Conservation (phyloP, 2,113 vertebrate species). For the Paracanthobrama guichenoti region DNA sequence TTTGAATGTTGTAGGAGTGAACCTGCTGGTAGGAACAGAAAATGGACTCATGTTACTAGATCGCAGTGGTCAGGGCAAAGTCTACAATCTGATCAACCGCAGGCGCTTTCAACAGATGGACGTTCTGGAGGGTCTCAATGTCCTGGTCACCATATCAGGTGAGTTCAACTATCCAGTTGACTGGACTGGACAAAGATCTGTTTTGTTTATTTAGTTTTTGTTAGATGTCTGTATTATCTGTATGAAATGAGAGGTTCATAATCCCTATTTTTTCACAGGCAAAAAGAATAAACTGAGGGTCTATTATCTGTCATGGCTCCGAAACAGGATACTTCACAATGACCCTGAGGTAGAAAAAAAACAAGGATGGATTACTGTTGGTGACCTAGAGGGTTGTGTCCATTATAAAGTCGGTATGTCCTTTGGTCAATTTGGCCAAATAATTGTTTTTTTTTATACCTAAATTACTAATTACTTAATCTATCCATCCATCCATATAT, state of each 20-base stretch:
- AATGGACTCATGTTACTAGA: constrained; percentile 98
- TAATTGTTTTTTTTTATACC: not conserved
- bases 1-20: constrained; percentile 81
- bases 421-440: no score
- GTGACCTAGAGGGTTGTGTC: constrained; percentile 95
- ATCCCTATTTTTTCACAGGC: constrained; percentile 67
- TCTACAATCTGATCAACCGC: constrained; percentile 97
- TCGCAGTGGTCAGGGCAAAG: constrained; percentile 95
- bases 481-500: no score
- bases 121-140: constrained; percentile 95
- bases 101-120: constrained; percentile 99
- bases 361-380: constrained; percentile 97
- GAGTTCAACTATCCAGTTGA: not conserved
- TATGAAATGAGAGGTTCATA: not conserved
- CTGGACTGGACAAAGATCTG: not conserved
- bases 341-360: constrained; percentile 99
- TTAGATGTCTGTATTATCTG: not conserved
- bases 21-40: constrained; percentile 96
- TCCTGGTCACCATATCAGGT: constrained; percentile 99
- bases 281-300: constrained; percentile 99
- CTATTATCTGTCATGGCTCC: constrained; percentile 97
- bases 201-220: not conserved
- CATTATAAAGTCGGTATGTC: constrained; percentile 98
- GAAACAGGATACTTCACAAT: constrained; percentile 97
- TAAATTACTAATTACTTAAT: not conserved